Conservation (phyloP, 1,140 invertebrate species). For the Drosophila parabipectinata region DNA sequence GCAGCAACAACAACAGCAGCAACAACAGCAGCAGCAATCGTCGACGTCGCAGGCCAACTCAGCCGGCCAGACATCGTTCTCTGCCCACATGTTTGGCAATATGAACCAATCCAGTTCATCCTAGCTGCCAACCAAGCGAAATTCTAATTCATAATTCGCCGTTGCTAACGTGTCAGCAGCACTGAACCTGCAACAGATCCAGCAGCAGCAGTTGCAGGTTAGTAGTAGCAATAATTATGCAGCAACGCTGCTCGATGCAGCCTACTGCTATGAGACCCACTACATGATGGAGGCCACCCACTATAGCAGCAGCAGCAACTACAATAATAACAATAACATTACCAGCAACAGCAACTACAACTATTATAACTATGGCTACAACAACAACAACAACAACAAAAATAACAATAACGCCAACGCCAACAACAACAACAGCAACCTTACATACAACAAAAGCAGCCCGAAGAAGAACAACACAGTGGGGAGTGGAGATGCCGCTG, state of each 20-base stretch:
- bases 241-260: conserved; percentile 60
- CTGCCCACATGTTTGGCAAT: conserved; percentile 90
- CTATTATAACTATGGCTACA: conserved; percentile 5
- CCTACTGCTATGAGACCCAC: conserved; percentile 63
- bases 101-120: conserved; percentile 92
- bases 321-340: conserved; percentile 9
- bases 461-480: neutral
- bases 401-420: conserved; percentile 12
- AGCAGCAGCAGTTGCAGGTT: conserved; percentile 41
- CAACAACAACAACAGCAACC: conserved; percentile 13
- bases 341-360: conserved; percentile 6
- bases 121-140: conserved; percentile 86
- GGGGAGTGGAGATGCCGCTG: neutral
- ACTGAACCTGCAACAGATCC: conserved; percentile 23
- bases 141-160: conserved; percentile 84
- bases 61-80: conserved; percentile 86
- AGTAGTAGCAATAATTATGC: conserved; percentile 51
- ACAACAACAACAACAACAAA: neutral
- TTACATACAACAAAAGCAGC: conserved; percentile 10
- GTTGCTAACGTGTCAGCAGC: conserved; percentile 55
- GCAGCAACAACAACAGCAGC: conserved; percentile 85
- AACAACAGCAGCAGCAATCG: conserved; percentile 84
- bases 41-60: conserved; percentile 83
- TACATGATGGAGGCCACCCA: conserved; percentile 52
- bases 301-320: conserved; percentile 30